Percentiles rank a stretch among this genome's conserved stretches.
Conservation (phyloP, 2,113 vertebrate species). For the Anser brachyrhynchus region DNA sequence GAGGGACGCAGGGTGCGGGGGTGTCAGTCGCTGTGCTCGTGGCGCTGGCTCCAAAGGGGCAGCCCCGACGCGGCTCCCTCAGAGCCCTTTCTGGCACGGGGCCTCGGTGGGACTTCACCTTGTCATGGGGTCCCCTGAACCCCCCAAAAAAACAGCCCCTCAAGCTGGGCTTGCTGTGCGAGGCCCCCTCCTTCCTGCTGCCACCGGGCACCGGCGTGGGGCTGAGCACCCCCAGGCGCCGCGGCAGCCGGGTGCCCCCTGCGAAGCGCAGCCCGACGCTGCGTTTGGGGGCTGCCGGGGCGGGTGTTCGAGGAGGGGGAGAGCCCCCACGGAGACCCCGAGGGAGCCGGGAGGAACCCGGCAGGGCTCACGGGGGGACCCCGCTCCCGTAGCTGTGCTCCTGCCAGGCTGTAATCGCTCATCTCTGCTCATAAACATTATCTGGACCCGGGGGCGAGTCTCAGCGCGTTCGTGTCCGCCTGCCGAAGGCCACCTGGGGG, state of each 20-base stretch:
- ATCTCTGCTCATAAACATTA: constrained; percentile 67
- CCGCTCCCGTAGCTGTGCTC: constrained; percentile 17
- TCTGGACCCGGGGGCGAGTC: background rate
- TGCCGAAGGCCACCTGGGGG: background rate
- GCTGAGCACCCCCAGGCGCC: fast-evolving
- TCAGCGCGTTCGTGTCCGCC: background rate
- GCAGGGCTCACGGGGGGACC: background rate
- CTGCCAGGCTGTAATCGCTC: constrained; percentile 51
- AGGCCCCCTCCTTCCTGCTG: background rate
- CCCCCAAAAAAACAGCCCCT: background rate
- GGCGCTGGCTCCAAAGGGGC: background rate
- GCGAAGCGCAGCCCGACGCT: fast-evolving
- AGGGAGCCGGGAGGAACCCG: background rate
- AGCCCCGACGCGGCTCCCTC: background rate
- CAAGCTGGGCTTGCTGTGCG: background rate
- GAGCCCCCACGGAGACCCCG: background rate
- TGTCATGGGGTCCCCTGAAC: background rate
- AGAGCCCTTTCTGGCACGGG: background rate
- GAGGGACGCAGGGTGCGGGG: fast-evolving
- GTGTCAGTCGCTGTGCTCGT: fast-evolving
- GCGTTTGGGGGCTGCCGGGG: background rate
- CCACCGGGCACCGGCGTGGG: background rate
- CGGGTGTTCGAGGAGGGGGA: background rate
- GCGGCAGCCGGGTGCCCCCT: background rate
- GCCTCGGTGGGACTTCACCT: background rate